Base-by-base conservation (phyloP, 2,888 invertebrate genomes). In the Aricia artaxerxes region DNA sequence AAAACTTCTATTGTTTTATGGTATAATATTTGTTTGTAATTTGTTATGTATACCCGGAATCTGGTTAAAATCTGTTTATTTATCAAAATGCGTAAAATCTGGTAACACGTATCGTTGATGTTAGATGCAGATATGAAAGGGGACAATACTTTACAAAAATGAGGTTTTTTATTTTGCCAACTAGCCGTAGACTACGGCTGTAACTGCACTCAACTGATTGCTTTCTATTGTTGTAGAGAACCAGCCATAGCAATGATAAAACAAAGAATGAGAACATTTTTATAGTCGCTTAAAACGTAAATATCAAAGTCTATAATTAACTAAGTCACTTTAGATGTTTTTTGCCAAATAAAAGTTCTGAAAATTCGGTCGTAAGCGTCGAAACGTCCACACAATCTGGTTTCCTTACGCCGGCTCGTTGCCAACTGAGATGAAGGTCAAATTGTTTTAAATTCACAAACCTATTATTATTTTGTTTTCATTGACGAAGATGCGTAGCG, bases 401-500 rank as follows among this genome's bases (percentile, higher is more conserved):
- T 76, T 76, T 76, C 57, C 76, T 76, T 76, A 35, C 53, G 31
- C 57, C 76, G 31, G 11, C 16, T 53, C 53, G 76, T 76, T 76
- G 76, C 31, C 57, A 76, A 76, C 76, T 53, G 76, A 57, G 31
- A 31, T 16, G 76, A 76, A 76, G 76, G 57, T 57, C 76, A 53
- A 53, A 76, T 76, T 53, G 57, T 35, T 75, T 38, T 76, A 31
- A 24, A 57, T 76, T 76, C 31, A 53, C 35, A 31, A 31, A 75
- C 49, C n/a, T 31, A 53, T 49, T 44, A 75, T 49, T 69, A 69
- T 76, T 57, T 31, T 24, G 76, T 49, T 76, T 57, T 76, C 76
- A 76, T 76, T 57, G 57, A 76, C 73, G 80, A 82, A 24, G 53
- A 35, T 5, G 53, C 57, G 76, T 76, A 89, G 31, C 76, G 76